These are phyloP conservation scores for Etheostoma nigrum DNA, from an alignment of 2,797 vertebrate genomes.

Conservation along the genomic window DNA sequence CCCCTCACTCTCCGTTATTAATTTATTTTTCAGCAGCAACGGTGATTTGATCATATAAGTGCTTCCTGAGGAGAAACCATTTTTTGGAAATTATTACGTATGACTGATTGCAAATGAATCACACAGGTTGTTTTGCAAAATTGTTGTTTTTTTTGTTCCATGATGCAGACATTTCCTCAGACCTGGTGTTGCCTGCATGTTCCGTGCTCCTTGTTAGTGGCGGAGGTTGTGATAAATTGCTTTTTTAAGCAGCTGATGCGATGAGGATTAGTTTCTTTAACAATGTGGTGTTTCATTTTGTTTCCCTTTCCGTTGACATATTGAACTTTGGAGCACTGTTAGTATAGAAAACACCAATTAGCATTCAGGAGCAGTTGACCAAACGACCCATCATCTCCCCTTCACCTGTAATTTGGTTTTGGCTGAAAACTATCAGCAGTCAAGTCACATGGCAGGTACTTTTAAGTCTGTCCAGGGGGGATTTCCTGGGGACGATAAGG, in stretches of 20 bases:
- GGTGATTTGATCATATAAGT: constrained; percentile 5
- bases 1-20: neutral
- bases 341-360: constrained; percentile 7
- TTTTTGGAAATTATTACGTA: constrained; percentile 12
- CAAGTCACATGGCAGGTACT: neutral
- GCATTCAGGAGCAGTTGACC: neutral
- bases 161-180: neutral
- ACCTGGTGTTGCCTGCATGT: neutral
- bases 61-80: constrained; percentile 5
- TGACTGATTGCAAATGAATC: constrained; percentile 18
- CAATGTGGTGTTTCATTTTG: neutral
- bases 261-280: constrained; percentile 1
- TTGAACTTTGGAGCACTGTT: neutral
- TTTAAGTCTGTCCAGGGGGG: neutral
- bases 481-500: no score
- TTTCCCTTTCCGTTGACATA: neutral
- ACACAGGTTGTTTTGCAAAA: constrained; percentile 7
- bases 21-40: constrained; percentile 20
- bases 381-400: neutral
- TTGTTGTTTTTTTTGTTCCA: constrained; percentile 1
- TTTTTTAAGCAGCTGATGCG: constrained; percentile 10
- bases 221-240: neutral
- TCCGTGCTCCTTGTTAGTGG: neutral
- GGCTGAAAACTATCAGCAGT: neutral
- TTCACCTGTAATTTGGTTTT: neutral